These are phyloP conservation scores for Sitodiplosis mosellana DNA, from an alignment of 1,140 invertebrate species.

Conservation along the genomic window DNA sequence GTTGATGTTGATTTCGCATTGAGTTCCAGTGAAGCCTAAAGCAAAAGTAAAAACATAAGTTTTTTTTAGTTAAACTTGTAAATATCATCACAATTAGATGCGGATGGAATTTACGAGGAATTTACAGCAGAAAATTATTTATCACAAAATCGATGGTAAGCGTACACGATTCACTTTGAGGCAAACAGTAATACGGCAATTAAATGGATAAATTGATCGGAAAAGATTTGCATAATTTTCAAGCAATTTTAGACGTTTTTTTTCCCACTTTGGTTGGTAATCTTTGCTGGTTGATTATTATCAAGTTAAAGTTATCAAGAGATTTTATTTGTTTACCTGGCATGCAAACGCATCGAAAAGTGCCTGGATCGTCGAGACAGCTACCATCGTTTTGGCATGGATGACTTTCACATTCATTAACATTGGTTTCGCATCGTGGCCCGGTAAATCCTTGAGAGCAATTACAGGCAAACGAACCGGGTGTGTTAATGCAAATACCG, in stretches of 20 bases:
- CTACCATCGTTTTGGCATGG: slow-evolving; percentile 88
- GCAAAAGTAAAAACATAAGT: slow-evolving; percentile 14
- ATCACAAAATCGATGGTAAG: background rate
- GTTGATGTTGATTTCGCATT: slow-evolving; percentile 82
- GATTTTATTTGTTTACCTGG: slow-evolving; percentile 51
- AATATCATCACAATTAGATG: too few species aligned
- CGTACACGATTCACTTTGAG: too few species aligned
- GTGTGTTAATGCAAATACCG: slow-evolving; percentile 85
- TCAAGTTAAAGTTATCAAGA: too few species aligned
- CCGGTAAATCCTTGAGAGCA: slow-evolving; percentile 84
- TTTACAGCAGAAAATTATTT: background rate
- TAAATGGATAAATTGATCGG: background rate
- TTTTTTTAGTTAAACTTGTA: background rate
- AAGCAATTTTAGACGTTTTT: too few species aligned
- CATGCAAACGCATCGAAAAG: slow-evolving; percentile 91
- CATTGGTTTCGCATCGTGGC: slow-evolving; percentile 76
- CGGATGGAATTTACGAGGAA: too few species aligned
- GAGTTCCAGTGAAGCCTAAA: slow-evolving; percentile 74
- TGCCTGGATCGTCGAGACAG: slow-evolving; percentile 85
- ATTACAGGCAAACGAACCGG: slow-evolving; percentile 81
- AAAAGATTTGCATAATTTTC: background rate
- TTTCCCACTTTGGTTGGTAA: too few species aligned
- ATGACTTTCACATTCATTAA: slow-evolving; percentile 88
- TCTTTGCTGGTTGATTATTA: too few species aligned
- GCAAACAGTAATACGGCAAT: background rate